phyloP scores from a whole-genome alignment of 2,888 invertebrate genomes.

The Mesorhabditis belari region DNA sequence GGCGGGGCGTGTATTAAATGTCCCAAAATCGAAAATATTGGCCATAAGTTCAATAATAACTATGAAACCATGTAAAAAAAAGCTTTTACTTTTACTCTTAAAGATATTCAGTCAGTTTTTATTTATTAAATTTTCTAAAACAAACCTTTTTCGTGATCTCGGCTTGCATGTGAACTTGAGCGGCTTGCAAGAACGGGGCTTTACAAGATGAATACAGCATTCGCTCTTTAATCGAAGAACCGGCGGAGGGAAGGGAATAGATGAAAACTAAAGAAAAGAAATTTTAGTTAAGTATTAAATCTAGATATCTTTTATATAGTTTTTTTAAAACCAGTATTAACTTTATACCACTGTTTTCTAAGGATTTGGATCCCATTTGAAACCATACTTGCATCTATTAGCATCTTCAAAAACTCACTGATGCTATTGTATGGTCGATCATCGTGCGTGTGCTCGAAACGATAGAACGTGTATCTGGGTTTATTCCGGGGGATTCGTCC shows the following conservation, averaged over 20 bases:
- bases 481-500: slow-evolving; percentile 74
- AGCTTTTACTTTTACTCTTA: not conserved
- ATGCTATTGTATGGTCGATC: slow-evolving; percentile 79
- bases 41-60: too few species aligned
- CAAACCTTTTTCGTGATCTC: slow-evolving; percentile 78
- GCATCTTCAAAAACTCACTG: slow-evolving; percentile 60
- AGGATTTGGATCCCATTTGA: not conserved
- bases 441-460: slow-evolving; percentile 84
- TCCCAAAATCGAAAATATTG: too few species aligned
- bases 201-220: slow-evolving; percentile 99
- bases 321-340: not conserved
- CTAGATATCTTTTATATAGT: not conserved
- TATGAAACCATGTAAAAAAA: too few species aligned
- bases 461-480: slow-evolving; percentile 66
- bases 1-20: too few species aligned
- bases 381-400: not conserved
- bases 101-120: not conserved
- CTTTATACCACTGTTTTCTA: slow-evolving; percentile 1
- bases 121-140: slow-evolving; percentile 11
- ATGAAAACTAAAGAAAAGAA: slow-evolving; percentile 72
- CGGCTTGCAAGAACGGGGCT: slow-evolving; percentile 75
- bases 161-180: slow-evolving; percentile 70
- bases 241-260: slow-evolving; percentile 96
- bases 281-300: not conserved
- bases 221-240: slow-evolving; percentile 83